phyloP scores from a whole-genome alignment of 2,113 vertebrate species.

The Oreocharis arfaki region DNA sequence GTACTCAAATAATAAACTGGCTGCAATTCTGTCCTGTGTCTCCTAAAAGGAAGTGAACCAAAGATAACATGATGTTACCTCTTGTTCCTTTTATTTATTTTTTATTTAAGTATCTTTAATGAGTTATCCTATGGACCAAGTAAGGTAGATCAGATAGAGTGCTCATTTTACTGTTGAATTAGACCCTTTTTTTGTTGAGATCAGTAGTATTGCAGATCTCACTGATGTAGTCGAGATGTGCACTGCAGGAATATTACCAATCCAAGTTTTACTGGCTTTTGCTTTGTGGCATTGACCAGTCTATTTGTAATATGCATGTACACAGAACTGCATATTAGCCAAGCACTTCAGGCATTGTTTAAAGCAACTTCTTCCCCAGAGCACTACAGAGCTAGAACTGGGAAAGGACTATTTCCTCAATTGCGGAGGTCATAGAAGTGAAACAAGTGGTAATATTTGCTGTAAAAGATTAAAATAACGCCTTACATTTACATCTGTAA shows the following conservation, averaged over 20 bases:
- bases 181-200: background rate
- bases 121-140: background rate
- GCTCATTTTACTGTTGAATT: background rate
- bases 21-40: background rate
- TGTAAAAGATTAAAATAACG: background rate
- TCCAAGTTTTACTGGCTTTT: background rate
- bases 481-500: background rate
- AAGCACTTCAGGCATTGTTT: background rate
- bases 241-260: background rate
- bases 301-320: background rate
- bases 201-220: background rate
- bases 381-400: background rate
- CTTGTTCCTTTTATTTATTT: background rate
- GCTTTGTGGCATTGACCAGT: background rate
- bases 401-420: background rate
- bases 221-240: background rate
- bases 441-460: background rate
- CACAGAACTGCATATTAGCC: background rate
- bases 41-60: background rate
- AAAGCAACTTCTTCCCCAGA: background rate
- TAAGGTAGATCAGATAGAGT: background rate
- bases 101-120: background rate
- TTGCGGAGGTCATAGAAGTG: background rate
- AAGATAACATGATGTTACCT: background rate
- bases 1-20: background rate